Percentiles rank a stretch among this genome's conserved stretches.
Evolutionary conservation across 2,113 vertebrate genomes (phyloP).

Genomic region (Eleginops maclovinus): DNA sequence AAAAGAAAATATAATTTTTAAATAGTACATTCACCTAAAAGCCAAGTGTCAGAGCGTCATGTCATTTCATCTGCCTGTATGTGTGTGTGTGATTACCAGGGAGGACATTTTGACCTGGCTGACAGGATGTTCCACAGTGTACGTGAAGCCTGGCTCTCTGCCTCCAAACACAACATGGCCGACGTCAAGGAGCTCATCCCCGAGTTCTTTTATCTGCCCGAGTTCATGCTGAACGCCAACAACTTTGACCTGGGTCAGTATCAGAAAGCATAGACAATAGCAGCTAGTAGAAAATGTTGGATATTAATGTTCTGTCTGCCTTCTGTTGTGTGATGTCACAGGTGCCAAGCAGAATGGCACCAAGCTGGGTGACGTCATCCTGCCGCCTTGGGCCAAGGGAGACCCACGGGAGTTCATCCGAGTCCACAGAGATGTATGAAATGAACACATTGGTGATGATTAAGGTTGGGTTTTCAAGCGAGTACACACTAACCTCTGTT

Average conservation of each 20-base stretch:
- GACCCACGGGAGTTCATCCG: slow-evolving; percentile 98
- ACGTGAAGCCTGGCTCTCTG: slow-evolving; percentile 95
- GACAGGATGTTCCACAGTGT: slow-evolving; percentile 99
- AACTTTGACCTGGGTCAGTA: slow-evolving; percentile 95
- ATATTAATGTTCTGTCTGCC: not conserved
- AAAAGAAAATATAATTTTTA: not conserved
- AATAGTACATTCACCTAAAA: not conserved
- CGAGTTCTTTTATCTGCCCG: slow-evolving; percentile 98
- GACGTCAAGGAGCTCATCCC: slow-evolving; percentile 99
- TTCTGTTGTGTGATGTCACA: slow-evolving; percentile 54
- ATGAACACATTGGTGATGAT: rapidly evolving
- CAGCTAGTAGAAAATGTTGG: not conserved
- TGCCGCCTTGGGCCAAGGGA: slow-evolving; percentile 97
- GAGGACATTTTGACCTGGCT: slow-evolving; percentile 97
- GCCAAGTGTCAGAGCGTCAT: not conserved
- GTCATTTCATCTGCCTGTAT: not conserved
- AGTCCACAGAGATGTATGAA: slow-evolving; percentile 93
- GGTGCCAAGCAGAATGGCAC: slow-evolving; percentile 98
- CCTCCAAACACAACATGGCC: slow-evolving; percentile 99
- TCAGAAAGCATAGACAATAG: rapidly evolving
- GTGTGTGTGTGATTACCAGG: slow-evolving; percentile 78
- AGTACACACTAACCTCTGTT: not conserved
- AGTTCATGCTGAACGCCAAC: slow-evolving; percentile 97
- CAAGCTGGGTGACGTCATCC: slow-evolving; percentile 94
- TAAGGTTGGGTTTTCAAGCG: rapidly evolving